phyloP scores from a whole-genome alignment of 2,797 vertebrate genomes.

The Melanotaenia pygmaea region DNA sequence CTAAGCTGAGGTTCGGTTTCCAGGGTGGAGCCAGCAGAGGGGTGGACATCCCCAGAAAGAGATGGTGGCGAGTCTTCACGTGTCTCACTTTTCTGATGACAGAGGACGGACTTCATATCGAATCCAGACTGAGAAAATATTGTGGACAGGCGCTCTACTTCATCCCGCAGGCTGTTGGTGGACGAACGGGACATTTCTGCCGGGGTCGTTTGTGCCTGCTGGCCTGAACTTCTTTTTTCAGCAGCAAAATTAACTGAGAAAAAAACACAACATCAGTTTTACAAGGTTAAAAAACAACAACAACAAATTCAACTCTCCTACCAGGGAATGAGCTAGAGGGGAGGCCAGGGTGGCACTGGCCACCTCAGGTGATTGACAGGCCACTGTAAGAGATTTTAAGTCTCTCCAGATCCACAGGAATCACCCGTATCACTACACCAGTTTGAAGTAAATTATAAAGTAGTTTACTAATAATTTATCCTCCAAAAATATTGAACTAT shows the following conservation, averaged over 20 bases:
- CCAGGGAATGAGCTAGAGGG: not conserved
- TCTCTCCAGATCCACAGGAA: too few relatives aligned
- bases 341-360: too few relatives aligned
- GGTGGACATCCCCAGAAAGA: constrained; percentile 4
- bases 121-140: constrained; percentile 30
- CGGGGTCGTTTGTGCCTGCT: not conserved
- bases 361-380: too few relatives aligned
- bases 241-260: constrained; percentile 30
- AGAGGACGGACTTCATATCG: constrained; percentile 22
- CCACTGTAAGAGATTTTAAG: too few relatives aligned
- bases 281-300: not conserved
- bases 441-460: too few relatives aligned
- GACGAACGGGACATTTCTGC: constrained; percentile 13
- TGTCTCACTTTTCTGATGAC: constrained; percentile 11
- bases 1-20: constrained; percentile 26
- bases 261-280: not conserved
- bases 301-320: not conserved
- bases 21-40: not conserved
- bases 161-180: constrained; percentile 35
- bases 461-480: too few relatives aligned
- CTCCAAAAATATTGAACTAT: too few relatives aligned
- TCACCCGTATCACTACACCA: too few relatives aligned
- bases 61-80: not conserved
- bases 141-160: constrained; percentile 47
- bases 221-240: constrained; percentile 20